phyloP scores from a whole-genome alignment of 1,140 invertebrate species.

The Drosophila lacteicornis region DNA sequence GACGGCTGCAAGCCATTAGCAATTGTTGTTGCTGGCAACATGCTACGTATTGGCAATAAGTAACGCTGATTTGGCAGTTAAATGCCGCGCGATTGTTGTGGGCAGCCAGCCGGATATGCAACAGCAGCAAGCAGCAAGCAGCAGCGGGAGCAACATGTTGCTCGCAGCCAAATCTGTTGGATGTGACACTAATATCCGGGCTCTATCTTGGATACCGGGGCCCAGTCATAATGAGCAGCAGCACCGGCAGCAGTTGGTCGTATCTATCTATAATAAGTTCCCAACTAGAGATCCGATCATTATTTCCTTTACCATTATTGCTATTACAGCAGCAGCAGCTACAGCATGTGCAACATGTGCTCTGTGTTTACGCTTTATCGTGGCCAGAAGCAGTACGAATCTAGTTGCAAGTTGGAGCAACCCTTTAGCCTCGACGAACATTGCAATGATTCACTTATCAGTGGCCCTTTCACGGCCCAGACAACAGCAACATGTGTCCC shows the following conservation, averaged over 20 bases:
- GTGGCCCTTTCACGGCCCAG: conserved; percentile 19
- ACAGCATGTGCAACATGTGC: conserved; percentile 40
- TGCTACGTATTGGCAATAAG: conserved; percentile 81
- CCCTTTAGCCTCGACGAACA: conserved; percentile 7
- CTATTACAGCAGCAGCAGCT: conserved; percentile 14
- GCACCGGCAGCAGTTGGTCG: conserved; percentile 34
- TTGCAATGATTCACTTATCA: conserved; percentile 49
- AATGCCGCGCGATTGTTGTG: conserved; percentile 61
- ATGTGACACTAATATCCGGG: conserved; percentile 81
- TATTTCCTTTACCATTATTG: conserved; percentile 42
- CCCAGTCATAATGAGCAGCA: conserved; percentile 61
- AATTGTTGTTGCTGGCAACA: conserved; percentile 73
- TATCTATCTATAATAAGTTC: conserved; percentile 48
- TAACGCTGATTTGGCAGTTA: conserved; percentile 83
- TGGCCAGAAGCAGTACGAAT: conserved; percentile 15
- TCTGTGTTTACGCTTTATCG: conserved; percentile 33
- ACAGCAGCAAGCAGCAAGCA: conserved; percentile 21
- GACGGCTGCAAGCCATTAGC: conserved; percentile 68
- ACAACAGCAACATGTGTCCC: conserved; percentile 23
- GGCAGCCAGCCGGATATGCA: conserved; percentile 78
- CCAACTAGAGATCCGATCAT: conserved; percentile 36
- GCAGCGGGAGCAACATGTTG: conserved; percentile 65
- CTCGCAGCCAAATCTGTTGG: conserved; percentile 75
- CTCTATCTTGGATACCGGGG: conserved; percentile 28
- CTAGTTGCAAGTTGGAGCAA: conserved; percentile 21